phyloP scores from a whole-genome alignment of 2,797 vertebrate genomes.

The Leuciscus waleckii region DNA sequence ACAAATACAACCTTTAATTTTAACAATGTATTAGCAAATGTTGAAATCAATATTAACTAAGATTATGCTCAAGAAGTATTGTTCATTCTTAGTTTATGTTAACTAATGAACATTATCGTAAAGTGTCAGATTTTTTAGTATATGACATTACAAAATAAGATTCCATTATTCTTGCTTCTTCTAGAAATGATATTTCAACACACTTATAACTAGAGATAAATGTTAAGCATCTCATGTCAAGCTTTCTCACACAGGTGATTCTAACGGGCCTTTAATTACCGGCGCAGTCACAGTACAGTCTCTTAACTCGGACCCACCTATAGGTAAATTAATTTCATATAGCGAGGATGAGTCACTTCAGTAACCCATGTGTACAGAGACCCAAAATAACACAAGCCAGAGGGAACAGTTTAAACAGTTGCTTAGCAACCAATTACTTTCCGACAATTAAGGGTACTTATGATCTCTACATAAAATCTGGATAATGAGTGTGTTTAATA shows the following conservation, averaged over 20 bases:
- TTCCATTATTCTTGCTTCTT: neutral
- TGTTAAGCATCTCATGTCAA: conserved; percentile 16
- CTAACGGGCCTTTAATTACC: conserved; percentile 4
- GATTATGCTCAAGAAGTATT: too few species aligned
- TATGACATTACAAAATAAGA: neutral
- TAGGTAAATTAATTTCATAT: conserved; percentile 34
- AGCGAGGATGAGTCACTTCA: conserved; percentile 40
- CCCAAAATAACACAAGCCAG: conserved; percentile 34
- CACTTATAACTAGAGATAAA: neutral
- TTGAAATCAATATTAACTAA: too few species aligned
- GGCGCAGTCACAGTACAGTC: conserved; percentile 1
- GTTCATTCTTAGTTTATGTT: too few species aligned
- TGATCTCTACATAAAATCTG: conserved; percentile 53
- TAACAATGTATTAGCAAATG: too few species aligned
- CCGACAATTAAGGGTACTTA: conserved; percentile 59
- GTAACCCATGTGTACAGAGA: conserved; percentile 31
- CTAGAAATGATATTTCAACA: neutral
- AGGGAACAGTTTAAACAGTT: conserved; percentile 60
- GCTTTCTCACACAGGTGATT: neutral
- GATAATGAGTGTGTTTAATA: conserved; percentile 56
- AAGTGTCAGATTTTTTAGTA: neutral
- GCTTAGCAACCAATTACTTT: conserved; percentile 66
- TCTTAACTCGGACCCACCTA: conserved; percentile 22
- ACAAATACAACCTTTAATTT: too few species aligned
- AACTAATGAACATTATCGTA: neutral